Base-by-base conservation (phyloP, 2,888 invertebrate species). In the Agonopterix arenella region DNA sequence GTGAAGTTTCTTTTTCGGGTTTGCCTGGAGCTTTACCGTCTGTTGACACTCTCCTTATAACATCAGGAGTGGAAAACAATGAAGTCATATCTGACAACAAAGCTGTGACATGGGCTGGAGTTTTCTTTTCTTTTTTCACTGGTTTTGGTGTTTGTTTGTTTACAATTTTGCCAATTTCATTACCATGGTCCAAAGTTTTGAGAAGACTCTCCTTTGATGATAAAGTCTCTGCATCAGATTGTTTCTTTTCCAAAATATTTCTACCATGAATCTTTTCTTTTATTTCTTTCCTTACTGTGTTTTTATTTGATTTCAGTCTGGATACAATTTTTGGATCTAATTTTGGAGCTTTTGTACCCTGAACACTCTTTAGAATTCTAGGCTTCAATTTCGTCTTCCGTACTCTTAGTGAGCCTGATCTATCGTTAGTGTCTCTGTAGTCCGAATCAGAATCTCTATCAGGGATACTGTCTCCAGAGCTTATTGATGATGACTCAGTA, bases 41-140 rank as follows among this genome's bases (percentile, higher is more conserved):
- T 44, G 89, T 85, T 49, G 90, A 90, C 11, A 94, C 93, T 62
- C 94, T 89, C 62, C 94, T 89, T 52, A 94, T 94, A 49, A 95
- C 94, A 84, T 95, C 95, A 13, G 95, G 95, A 43, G 94, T 92
- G 5, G 95, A 94, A 73, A 95, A 95, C 52, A 95, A 76, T 40
- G 94, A 93, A 52, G 94, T 91, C 90, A 92, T 92, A 66, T 92
- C 92, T 38, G 89, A 82, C 42, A 90, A 79, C 62, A 83, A 79
- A 59, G 77, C 90, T 50, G 89, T 90, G 45, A 92, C 83, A 66
- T 91, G 92, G 11, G 91, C 89, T 11, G 92, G 91, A 36, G 91
- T 89, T 70, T 93, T 93, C 55, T 91, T 90, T 54, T 90, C 91
- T 61, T 84, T 90, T 58, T 81, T 89, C 8, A 73, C 54, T 16